Evolutionary conservation across 1,140 invertebrate genomes (phyloP), one percentile per base, ranked within the genome.

Genomic region (Drosophila sucinea): DNA sequence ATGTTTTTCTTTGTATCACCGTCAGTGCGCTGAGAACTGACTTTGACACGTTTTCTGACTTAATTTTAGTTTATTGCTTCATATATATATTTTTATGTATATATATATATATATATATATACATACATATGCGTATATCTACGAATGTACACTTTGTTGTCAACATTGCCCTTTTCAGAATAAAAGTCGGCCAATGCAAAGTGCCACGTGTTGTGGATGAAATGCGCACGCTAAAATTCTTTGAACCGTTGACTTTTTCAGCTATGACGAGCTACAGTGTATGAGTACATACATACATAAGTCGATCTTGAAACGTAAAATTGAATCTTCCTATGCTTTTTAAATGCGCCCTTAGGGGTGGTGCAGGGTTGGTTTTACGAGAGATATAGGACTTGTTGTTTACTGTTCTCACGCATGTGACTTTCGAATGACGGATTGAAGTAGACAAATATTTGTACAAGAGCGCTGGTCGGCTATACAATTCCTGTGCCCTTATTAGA

Each of bases 351-450:
- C 17, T 25, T 17, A 38, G 17, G 4, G 68, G 54, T 32, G n/a
- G 29, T 47, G 33, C 32, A 67, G 70, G 44, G 61, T 32, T 11
- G 30, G 40, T 66, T 61, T 47, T 32, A 35, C 35, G 29, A 47
- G 6, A 23, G 23, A 25, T 32, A 57, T 25, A 70, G 67, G n/a
- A 17, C 40, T 44, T 70, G 56, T 76, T 91, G 90, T 91, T 91
- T 91, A 81, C 90, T 87, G 81, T 91, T 91, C 90, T 91, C 90
- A 91, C 90, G 90, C 90, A 87, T 90, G 90, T 91, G 90, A 91
- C 90, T 91, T 91, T 85, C 82, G 90, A 91, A 91, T 91, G 90
- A 91, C 90, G 90, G 90, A 91, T 91, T 91, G 89, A 82, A 91
- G 82, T 90, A 83, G 81, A 82, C 80, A 90, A 91, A 91, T 91